These are phyloP conservation scores for Leuciscus waleckii DNA, from an alignment of 2,797 vertebrate species.

Conservation along the genomic window DNA sequence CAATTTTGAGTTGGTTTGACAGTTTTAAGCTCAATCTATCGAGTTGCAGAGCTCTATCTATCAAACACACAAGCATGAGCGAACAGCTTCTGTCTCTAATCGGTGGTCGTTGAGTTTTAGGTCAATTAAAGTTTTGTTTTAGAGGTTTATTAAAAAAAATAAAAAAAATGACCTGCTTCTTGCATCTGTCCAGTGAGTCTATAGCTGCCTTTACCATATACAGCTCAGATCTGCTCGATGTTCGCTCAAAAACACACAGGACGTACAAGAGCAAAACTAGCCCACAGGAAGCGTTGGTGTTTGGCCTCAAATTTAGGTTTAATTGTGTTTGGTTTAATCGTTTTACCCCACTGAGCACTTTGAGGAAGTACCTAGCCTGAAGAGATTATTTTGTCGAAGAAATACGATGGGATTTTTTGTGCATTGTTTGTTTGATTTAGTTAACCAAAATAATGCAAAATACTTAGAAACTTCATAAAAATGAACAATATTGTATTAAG, in stretches of 20 bases:
- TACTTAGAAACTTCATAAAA: not conserved
- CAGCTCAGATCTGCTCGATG: conserved; percentile 13
- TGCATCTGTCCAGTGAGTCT: not conserved
- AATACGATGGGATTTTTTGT: not conserved
- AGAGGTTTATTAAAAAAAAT: not conserved
- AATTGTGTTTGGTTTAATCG: not conserved
- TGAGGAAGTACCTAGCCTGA: not conserved
- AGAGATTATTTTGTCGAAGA: not conserved
- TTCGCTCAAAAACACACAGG: not conserved
- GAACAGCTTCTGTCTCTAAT: not conserved
- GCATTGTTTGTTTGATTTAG: not conserved
- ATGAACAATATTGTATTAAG: not conserved
- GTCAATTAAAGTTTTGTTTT: not conserved
- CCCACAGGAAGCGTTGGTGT: not conserved
- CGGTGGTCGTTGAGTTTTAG: not conserved
- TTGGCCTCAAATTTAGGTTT: not conserved
- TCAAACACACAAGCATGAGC: not conserved
- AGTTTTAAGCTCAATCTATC: not conserved
- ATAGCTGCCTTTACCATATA: conserved; percentile 50
- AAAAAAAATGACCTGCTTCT: not conserved
- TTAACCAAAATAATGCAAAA: not conserved
- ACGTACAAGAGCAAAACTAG: not conserved
- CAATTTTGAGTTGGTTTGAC: too few relatives aligned
- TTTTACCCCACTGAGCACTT: conserved; percentile 28
- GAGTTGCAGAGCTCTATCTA: not conserved